These are phyloP conservation scores for Lepidochitona cinerea DNA, from an alignment of 2,888 invertebrate species.

Conservation along the genomic window DNA sequence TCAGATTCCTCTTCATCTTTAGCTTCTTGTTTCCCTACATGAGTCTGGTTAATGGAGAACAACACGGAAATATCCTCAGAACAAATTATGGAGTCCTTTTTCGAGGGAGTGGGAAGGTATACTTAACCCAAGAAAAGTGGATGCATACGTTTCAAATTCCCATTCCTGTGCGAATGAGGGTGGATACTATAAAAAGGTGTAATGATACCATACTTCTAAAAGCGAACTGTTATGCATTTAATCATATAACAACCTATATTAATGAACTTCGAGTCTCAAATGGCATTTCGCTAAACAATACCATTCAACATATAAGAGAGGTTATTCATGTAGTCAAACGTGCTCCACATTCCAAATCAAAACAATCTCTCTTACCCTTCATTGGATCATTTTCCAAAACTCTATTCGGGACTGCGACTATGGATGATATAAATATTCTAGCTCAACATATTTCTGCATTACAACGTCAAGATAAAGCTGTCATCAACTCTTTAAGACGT, in stretches of 20 bases:
- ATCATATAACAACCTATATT: not conserved
- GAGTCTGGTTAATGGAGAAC: not conserved
- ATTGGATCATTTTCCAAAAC: slow-evolving; percentile 1
- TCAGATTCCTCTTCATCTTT: not conserved
- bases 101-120: not conserved
- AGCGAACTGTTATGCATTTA: not conserved
- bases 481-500: not conserved
- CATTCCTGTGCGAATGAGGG: not conserved
- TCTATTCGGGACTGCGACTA: slow-evolving; percentile 7
- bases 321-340: not conserved
- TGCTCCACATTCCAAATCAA: not conserved
- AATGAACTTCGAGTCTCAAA: not conserved
- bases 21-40: not conserved
- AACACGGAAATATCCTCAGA: no score
- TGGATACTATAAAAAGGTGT: not conserved
- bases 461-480: not conserved
- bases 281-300: not conserved
- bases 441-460: slow-evolving; percentile 6
- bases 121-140: not conserved
- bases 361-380: not conserved
- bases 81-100: no score
- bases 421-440: slow-evolving; percentile 9
- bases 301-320: not conserved
- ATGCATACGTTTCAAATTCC: not conserved
- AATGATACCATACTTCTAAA: not conserved